Base-by-base conservation (phyloP, 2,797 vertebrate species). In the Clarias fuscus region DNA sequence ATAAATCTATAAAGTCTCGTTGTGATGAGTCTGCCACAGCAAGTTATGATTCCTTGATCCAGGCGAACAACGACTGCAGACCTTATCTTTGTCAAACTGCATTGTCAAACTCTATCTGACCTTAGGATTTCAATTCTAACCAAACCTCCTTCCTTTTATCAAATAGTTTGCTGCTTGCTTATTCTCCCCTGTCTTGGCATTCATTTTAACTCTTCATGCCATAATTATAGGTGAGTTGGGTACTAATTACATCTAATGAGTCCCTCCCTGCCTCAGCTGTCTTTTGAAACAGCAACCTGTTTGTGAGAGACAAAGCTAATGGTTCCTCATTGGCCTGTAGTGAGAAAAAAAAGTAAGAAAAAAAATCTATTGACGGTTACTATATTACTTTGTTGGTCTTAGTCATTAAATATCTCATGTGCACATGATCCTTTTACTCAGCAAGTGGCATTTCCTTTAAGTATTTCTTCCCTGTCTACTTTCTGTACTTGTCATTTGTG, bases 211-310 rank as follows among this genome's bases (percentile, higher is more conserved):
- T 84, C 64, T 77, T 85, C 56, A 88, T 71, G 77, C 82, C 85
- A 82, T 89, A 80, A 89, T 90, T 90, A 88, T 84, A 88, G 87
- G 88, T 89, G 86, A 88, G 84, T 87, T 83, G 85, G 82, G 86
- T 87, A 84, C 87, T 88, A 86, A 90, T 90, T 89, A 90, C 86
- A 81, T 85, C 83, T 61, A 84, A 85, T 83, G 87, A 85, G 88
- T 88, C 88, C 86, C 86, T 89, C 89, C 88, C 85, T 76, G 53
- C 83, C 87, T 84, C 86, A 58, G 53, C 65, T 84, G 80, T 68
- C 75, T 85, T 81, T 77, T 88, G 68, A 84, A 85, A 86, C 85
- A 65, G 76, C 87, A 83, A 61, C 43, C 48, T 85, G 56, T 48
- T 61, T 76, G 30, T 59, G 48, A 76, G 73, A 82, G 71, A 82